These are phyloP conservation scores for Pseudorhombus dupliciocellatus DNA, from an alignment of 2,113 vertebrate genomes.

Conservation along the genomic window DNA sequence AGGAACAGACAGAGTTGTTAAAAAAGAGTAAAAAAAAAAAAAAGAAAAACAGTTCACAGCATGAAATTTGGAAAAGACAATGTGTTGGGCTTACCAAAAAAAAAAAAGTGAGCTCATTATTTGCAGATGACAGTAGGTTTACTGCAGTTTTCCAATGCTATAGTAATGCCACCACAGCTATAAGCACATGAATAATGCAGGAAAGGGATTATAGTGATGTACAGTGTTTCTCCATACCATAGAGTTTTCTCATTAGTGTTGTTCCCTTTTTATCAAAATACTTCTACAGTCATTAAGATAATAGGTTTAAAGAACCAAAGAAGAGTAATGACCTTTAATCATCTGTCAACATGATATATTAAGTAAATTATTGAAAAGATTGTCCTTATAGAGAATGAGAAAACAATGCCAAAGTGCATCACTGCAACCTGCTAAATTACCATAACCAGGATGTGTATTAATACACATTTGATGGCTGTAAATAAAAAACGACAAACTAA, in stretches of 20 bases:
- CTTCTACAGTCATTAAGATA: slow-evolving; percentile 32
- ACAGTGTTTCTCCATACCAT: slow-evolving; percentile 16
- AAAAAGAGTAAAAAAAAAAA: neutral
- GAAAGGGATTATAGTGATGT: slow-evolving; percentile 17
- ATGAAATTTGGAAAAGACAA: slow-evolving; percentile 14
- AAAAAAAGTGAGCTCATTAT: slow-evolving; percentile 1
- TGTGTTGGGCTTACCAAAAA: neutral
- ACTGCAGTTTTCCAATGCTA: neutral
- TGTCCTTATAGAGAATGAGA: neutral
- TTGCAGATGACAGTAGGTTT: slow-evolving; percentile 10
- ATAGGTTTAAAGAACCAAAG: slow-evolving; percentile 28
- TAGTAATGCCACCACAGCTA: neutral
- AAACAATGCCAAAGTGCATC: slow-evolving; percentile 10
- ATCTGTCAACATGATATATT: slow-evolving; percentile 22
- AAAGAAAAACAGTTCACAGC: neutral
- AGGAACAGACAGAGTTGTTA: slow-evolving; percentile 28
- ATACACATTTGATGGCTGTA: neutral
- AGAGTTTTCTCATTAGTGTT: too few species aligned
- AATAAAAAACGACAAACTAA: slow-evolving; percentile 13
- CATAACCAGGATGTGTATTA: slow-evolving; percentile 2
- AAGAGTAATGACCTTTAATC: slow-evolving; percentile 40
- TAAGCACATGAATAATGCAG: slow-evolving; percentile 38
- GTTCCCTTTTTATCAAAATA: slow-evolving; percentile 43
- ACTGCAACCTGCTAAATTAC: neutral
- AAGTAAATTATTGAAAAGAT: slow-evolving; percentile 16